phyloP scores from a whole-genome alignment of 2,888 invertebrate genomes.

The Diarsia dahlii region DNA sequence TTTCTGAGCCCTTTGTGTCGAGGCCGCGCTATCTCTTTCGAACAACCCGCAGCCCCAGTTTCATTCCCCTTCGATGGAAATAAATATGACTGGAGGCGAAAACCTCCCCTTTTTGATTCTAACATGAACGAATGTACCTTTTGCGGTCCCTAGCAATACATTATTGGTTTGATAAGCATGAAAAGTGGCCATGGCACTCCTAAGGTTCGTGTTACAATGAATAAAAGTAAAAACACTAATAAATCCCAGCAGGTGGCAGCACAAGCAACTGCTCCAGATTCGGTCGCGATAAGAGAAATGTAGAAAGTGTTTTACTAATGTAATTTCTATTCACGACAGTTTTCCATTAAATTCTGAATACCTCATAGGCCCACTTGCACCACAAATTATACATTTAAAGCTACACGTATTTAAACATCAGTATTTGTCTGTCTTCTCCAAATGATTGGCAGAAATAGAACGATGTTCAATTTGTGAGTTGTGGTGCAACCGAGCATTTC shows the following conservation, averaged over 20 bases:
- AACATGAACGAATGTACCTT: not conserved
- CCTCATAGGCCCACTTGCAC: not conserved
- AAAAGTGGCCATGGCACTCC: not conserved
- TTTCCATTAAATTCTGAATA: constrained; percentile 46
- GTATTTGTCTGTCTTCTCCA: not conserved
- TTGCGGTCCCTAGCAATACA: not conserved
- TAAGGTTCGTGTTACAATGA: constrained; percentile 5
- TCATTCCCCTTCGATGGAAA: not conserved
- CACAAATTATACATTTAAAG: not conserved
- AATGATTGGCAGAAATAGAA: not conserved
- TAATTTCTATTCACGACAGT: constrained; percentile 45
- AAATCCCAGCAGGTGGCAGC: constrained; percentile 20
- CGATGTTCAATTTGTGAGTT: not conserved
- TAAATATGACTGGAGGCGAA: not conserved
- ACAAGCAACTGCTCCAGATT: constrained; percentile 31
- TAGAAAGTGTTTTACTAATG: constrained; percentile 51
- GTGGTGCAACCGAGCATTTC: not conserved
- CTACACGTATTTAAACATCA: not conserved
- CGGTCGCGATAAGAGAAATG: constrained; percentile 28
- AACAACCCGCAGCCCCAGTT: too few relatives aligned
- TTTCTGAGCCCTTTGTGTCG: too few relatives aligned
- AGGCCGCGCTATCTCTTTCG: too few relatives aligned
- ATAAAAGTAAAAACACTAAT: constrained; percentile 26
- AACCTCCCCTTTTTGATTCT: not conserved
- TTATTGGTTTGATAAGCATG: not conserved